Percentiles rank a stretch among this genome's conserved stretches.
phyloP scores from a whole-genome alignment of 2,113 vertebrate species.

The Pyrgilauda ruficollis region DNA sequence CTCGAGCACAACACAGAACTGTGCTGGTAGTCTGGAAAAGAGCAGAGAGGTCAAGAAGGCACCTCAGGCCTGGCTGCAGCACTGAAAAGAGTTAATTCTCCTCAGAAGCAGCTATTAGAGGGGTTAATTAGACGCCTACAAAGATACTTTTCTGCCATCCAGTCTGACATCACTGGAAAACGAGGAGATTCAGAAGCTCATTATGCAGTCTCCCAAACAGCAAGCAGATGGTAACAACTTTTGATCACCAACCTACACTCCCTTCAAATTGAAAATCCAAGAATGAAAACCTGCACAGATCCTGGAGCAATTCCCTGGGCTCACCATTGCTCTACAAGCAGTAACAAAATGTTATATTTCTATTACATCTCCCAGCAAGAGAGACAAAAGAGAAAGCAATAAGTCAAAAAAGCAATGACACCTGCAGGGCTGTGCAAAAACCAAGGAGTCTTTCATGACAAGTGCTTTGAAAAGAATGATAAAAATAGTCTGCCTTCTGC shows the following conservation, averaged over 20 bases:
- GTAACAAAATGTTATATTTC: not conserved
- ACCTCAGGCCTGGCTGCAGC: not conserved
- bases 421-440: not conserved
- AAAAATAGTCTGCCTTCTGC: not conserved
- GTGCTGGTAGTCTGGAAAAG: not conserved
- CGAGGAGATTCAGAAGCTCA: conserved; percentile 25
- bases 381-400: not conserved
- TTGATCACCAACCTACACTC: conserved; percentile 44
- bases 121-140: conserved; percentile 17
- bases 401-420: not conserved
- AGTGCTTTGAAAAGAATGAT: not conserved
- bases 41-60: not conserved
- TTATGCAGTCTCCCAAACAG: conserved; percentile 47
- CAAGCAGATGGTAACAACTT: conserved; percentile 59
- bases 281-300: conserved; percentile 3
- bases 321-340: not conserved
- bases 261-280: conserved; percentile 6
- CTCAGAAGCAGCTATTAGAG: not conserved
- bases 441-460: not conserved
- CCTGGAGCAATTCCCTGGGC: not conserved
- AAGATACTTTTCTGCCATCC: conserved; percentile 5
- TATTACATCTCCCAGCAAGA: not conserved
- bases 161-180: conserved; percentile 45
- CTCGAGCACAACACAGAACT: not conserved
- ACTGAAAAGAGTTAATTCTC: conserved; percentile 30